A percentile compares a stretch with the other conserved stretches of the same genome.
These are phyloP conservation scores for Melierax canorus DNA, from an alignment of 2,113 vertebrate species.

Conservation along the genomic window DNA sequence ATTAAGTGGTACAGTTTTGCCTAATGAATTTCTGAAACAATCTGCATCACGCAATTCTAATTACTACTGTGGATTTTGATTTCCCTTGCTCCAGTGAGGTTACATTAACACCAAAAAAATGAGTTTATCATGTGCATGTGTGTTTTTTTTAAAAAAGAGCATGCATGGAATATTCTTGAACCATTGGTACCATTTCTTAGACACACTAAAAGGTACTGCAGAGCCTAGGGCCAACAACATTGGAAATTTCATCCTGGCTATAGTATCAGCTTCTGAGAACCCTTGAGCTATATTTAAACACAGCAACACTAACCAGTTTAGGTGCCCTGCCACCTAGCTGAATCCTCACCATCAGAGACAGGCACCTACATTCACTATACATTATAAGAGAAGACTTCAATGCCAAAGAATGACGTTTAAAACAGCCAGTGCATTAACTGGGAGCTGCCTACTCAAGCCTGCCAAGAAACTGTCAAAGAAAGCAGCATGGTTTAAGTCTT, in stretches of 20 bases:
- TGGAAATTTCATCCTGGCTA: not conserved
- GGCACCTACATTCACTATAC: not conserved
- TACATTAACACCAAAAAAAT: not conserved
- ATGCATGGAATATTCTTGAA: not conserved
- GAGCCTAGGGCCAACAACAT: not conserved
- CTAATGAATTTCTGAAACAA: not conserved
- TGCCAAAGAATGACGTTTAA: not conserved
- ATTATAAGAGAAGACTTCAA: not conserved
- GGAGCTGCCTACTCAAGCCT: not conserved
- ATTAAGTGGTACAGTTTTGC: not conserved
- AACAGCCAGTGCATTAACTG: conserved; percentile 48
- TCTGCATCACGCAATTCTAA: not conserved
- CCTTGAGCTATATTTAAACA: not conserved
- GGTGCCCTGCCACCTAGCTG: not conserved
- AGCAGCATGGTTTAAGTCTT: not conserved
- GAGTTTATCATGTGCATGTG: not conserved
- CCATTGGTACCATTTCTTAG: not conserved
- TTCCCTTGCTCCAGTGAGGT: not conserved
- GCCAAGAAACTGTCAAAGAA: not conserved
- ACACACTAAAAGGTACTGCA: not conserved
- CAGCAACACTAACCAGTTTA: not conserved
- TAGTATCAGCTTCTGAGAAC: not conserved
- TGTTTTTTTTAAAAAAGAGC: not conserved
- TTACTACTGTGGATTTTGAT: not conserved
- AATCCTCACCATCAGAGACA: not conserved